phyloP scores from a whole-genome alignment of 1,140 invertebrate species.

The Drosophila sucinea region DNA sequence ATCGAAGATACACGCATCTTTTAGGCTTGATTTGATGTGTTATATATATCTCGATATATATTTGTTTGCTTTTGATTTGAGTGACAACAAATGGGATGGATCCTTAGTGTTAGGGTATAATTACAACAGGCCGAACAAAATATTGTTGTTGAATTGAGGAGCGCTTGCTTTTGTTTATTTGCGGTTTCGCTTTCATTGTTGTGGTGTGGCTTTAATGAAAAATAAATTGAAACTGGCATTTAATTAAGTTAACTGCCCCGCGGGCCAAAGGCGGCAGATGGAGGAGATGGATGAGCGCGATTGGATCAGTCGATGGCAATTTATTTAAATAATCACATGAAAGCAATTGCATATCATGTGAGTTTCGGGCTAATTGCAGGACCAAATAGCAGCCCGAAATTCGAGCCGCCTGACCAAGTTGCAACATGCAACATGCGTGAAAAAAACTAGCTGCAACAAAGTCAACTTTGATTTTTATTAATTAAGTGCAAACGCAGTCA shows the following conservation, averaged over 20 bases:
- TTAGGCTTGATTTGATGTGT: conserved; percentile 32
- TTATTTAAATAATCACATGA: conserved; percentile 66
- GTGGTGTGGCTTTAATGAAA: conserved; percentile 53
- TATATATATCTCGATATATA: background rate
- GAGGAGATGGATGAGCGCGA: background rate
- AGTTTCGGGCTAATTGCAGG: conserved; percentile 58
- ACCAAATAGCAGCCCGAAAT: conserved; percentile 19
- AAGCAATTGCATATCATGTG: conserved; percentile 33
- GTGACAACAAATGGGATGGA: background rate
- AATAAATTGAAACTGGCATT: conserved; percentile 80
- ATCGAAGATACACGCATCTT: conserved; percentile 76
- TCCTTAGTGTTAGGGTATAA: background rate
- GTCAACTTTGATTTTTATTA: conserved; percentile 72
- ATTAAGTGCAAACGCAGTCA: conserved; percentile 79
- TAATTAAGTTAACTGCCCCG: conserved; percentile 70
- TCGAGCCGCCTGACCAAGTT: conserved; percentile 29
- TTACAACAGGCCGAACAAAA: background rate
- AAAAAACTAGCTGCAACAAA: conserved; percentile 58
- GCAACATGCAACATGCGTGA: conserved; percentile 47
- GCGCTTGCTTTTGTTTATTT: conserved; percentile 28
- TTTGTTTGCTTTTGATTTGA: background rate
- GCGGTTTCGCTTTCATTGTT: conserved; percentile 79
- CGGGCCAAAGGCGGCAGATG: background rate
- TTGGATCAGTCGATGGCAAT: conserved; percentile 47
- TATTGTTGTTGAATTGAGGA: conserved; percentile 25